A percentile compares a stretch with the other conserved stretches of the same genome.
Conservation (phyloP, 1,140 invertebrate genomes). For the Ephestia elutella region DNA sequence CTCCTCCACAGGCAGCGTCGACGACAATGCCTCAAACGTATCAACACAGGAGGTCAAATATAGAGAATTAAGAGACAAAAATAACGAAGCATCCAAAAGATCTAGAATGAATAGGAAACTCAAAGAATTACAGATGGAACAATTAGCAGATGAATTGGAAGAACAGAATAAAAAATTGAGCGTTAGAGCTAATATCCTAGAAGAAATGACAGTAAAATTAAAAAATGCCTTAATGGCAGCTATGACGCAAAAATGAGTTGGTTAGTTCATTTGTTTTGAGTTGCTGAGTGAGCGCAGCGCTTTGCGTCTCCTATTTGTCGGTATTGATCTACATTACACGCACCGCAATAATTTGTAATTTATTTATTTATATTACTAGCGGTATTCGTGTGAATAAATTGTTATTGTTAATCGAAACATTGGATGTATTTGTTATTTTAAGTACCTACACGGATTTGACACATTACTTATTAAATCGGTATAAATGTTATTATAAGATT, state of each 20-base stretch:
- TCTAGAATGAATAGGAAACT: constrained; percentile 82
- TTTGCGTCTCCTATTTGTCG: constrained; percentile 23
- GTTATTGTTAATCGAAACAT: background rate
- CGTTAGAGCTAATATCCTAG: constrained; percentile 54
- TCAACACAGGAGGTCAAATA: constrained; percentile 72
- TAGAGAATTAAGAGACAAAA: constrained; percentile 80
- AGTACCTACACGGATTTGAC: background rate
- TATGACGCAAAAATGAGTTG: constrained; percentile 49
- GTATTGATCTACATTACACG: background rate
- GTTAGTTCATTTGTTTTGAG: constrained; percentile 12
- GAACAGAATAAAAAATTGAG: constrained; percentile 60
- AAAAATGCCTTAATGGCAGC: constrained; percentile 61
- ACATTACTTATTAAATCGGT: background rate
- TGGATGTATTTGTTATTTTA: constrained; percentile 4
- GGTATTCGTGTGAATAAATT: background rate
- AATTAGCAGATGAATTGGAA: constrained; percentile 57
- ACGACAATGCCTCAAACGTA: constrained; percentile 49
- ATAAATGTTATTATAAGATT: constrained; percentile 1
- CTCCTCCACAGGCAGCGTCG: constrained; percentile 51
- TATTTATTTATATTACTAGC: constrained; percentile 1
- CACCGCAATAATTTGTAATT: background rate
- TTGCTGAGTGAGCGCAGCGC: constrained; percentile 12
- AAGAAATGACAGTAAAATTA: constrained; percentile 61
- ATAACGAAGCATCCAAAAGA: constrained; percentile 84
- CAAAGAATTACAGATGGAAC: constrained; percentile 75